A percentile compares a stretch with the other conserved stretches of the same genome.
Evolutionary conservation across 2,113 vertebrate species (phyloP).

Genomic region (Ochotona curzoniae): DNA sequence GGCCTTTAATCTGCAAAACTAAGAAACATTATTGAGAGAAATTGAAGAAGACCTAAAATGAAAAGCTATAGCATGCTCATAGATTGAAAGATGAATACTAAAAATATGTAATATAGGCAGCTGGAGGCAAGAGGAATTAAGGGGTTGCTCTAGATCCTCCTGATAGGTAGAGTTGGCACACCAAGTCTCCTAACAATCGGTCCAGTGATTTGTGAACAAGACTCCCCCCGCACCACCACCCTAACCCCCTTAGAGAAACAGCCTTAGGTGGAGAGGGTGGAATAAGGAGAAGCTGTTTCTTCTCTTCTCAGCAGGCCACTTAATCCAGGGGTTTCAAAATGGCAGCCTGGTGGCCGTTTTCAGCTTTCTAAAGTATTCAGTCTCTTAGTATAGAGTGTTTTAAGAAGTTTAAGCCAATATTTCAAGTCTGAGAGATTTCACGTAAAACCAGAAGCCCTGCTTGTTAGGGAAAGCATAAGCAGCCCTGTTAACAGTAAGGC

Average conservation of each 20-base stretch:
- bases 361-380: constrained; percentile 3
- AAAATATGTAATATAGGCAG: constrained; percentile 5
- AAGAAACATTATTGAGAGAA: neutral
- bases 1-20: neutral
- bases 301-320: neutral
- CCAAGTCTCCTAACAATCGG: neutral
- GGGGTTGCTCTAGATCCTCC: neutral
- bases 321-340: neutral
- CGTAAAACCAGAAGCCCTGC: constrained; percentile 21
- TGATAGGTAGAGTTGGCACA: neutral
- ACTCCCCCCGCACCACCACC: too few relatives aligned
- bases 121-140: neutral
- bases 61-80: neutral
- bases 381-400: neutral
- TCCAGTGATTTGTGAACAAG: neutral
- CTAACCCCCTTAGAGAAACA: neutral
- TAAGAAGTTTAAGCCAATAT: constrained; percentile 18
- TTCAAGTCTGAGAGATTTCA: constrained; percentile 25
- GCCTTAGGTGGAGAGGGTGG: neutral
- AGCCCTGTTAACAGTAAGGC: neutral
- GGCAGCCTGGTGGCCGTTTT: neutral
- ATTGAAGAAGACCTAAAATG: neutral
- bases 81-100: constrained; percentile 25
- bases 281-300: neutral
- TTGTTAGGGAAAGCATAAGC: neutral